Percentiles rank a stretch among this genome's conserved stretches.
These are phyloP conservation scores for Erethizon dorsatum DNA, from an alignment of 2,797 vertebrate species.

Conservation along the genomic window DNA sequence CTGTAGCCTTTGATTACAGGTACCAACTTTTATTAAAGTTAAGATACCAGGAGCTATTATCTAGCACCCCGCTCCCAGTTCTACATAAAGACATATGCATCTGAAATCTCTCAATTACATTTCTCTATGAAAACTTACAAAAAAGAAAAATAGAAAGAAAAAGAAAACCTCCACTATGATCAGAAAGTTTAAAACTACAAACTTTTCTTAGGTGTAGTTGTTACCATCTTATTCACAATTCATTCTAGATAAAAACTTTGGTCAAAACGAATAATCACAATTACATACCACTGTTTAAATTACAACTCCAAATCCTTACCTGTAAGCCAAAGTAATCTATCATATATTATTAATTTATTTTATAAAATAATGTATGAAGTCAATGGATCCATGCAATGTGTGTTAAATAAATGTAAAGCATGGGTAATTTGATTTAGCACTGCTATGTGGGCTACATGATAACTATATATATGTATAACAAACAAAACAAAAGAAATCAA, in stretches of 20 bases:
- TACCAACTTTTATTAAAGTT: neutral
- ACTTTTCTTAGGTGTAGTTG: neutral
- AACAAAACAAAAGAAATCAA: neutral
- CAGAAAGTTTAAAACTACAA: neutral
- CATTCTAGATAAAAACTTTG: neutral
- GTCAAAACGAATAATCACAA: neutral
- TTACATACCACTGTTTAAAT: neutral
- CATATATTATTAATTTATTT: neutral
- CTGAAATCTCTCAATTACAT: neutral
- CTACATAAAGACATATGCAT: neutral
- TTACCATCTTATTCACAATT: neutral
- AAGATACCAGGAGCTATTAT: neutral
- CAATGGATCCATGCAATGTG: neutral
- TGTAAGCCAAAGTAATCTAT: neutral
- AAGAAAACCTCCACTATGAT: neutral
- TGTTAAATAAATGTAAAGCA: neutral
- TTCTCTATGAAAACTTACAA: neutral
- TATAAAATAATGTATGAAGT: neutral
- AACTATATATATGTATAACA: neutral
- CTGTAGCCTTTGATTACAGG: neutral
- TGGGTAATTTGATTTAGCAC: neutral
- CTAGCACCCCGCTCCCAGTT: neutral
- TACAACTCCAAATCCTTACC: neutral
- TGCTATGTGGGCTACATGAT: neutral
- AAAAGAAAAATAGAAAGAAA: too few species aligned